Evolutionary conservation across 2,797 vertebrate genomes (phyloP).

Genomic region (Enteromius fasciolatus): DNA sequence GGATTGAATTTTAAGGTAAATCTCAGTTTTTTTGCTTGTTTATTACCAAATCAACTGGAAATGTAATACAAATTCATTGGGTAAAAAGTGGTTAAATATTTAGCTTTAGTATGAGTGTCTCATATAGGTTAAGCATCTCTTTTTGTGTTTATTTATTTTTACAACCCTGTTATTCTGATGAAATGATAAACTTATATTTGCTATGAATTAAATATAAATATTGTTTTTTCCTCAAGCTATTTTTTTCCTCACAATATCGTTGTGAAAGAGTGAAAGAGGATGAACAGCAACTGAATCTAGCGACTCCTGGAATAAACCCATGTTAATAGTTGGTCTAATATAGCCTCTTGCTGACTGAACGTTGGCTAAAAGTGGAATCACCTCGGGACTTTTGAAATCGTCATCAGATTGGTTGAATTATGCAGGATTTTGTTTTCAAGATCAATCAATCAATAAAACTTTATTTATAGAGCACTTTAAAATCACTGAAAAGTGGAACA

Average conservation of each 20-base stretch:
- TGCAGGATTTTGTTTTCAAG: no score
- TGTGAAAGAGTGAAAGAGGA: neutral
- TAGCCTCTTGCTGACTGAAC: no score
- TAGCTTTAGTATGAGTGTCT: neutral
- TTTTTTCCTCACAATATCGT: neutral
- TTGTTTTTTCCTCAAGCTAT: no score
- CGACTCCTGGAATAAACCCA: neutral
- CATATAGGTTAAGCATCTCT: no score
- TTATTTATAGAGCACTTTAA: no score
- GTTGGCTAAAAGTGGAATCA: no score
- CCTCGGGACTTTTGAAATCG: no score
- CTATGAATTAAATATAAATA: neutral
- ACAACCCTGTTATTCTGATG: neutral
- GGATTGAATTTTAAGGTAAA: constrained; percentile 74
- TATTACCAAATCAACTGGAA: neutral
- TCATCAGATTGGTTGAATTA: no score
- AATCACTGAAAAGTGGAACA: no score
- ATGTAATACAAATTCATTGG: neutral
- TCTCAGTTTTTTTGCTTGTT: neutral
- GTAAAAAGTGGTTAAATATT: neutral
- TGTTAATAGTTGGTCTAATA: neutral
- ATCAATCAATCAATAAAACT: no score
- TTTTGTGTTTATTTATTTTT: neutral
- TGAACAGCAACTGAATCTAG: neutral
- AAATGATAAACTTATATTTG: neutral